Base-by-base conservation (phyloP, 2,888 invertebrate species). In the Troides aeacus region DNA sequence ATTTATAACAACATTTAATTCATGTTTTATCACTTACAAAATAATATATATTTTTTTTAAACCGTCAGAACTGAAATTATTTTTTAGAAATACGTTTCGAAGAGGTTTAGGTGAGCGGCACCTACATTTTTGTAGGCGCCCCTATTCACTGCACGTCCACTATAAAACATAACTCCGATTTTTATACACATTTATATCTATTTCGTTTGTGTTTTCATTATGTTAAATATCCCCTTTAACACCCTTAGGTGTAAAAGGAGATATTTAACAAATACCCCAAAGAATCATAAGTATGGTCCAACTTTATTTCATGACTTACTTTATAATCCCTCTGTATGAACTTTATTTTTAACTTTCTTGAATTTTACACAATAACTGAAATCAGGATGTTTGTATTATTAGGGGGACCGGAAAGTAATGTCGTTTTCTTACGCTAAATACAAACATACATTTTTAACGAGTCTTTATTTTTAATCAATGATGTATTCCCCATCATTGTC, bases 151-250 rank as follows among this genome's bases (percentile, higher is more conserved):
- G 81, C 91, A 90, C 91, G 92, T 92, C 85, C 86, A 85, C 87
- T 86, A 88, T 91, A 89, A 91, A 90, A 90, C 88, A 90, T 90
- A 90, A 89, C 85, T 87, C 86, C 80, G 89, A 90, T 90, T 92
- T 91, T 89, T 88, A 88, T 90, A 85, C 84, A 83, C 85, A 85
- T 82, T 77, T 76, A 72, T 77, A 77, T 75, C 71, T 73, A 76
- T 76, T 79, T 73, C 75, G 74, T 76, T 83, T 83, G 82, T 86
- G 85, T 89, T 85, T 84, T 84, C 84, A 85, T 86, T 84, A 83
- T 84, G 81, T 79, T 84, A 81, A 86, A 83, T 80, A 81, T 82
- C 82, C 84, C 81, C 81, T 81, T 67, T 81, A 80, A 76, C 79
- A 76, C 75, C 78, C 77, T 82, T 85, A 5, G 12, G 46, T 46